These are phyloP conservation scores for Numenius arquata DNA, from an alignment of 2,113 vertebrate genomes.

Conservation along the genomic window DNA sequence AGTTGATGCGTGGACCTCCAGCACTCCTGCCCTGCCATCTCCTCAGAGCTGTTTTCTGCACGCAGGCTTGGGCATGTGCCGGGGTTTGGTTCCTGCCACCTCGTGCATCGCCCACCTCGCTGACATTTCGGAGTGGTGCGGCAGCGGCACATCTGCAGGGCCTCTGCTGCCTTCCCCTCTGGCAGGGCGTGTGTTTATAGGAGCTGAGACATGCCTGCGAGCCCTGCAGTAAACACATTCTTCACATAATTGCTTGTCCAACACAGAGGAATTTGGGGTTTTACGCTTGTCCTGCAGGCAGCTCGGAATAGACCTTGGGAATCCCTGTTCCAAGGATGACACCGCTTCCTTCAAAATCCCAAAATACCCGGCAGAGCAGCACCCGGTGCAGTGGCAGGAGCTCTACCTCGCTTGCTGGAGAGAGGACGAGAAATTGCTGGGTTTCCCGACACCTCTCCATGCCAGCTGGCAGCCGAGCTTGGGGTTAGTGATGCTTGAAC, in stretches of 20 bases:
- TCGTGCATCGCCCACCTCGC: not conserved
- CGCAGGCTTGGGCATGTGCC: not conserved
- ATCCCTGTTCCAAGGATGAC: constrained; percentile 9
- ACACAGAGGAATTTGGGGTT: not conserved
- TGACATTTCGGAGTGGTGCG: not conserved
- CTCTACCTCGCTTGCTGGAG: not conserved
- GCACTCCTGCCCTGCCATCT: not conserved
- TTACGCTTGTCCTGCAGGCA: not conserved
- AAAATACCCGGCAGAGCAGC: not conserved
- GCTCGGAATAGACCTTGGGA: constrained; percentile 27
- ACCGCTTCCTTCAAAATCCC: not conserved
- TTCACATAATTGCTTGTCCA: constrained; percentile 32
- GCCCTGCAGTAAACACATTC: constrained; percentile 39
- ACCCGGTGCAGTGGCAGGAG: not conserved
- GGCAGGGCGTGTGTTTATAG: not conserved
- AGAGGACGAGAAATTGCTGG: not conserved
- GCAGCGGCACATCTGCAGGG: not conserved
- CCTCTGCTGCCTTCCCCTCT: not conserved
- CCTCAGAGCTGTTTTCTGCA: not conserved
- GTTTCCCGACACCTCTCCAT: not conserved
- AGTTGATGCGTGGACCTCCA: not conserved
- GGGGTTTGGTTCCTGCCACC: not conserved
- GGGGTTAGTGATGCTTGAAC: not conserved
- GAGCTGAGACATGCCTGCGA: constrained; percentile 41
- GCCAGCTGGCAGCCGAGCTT: not conserved